Conservation (phyloP, 2,797 vertebrate species). For the Helostoma temminkii region DNA sequence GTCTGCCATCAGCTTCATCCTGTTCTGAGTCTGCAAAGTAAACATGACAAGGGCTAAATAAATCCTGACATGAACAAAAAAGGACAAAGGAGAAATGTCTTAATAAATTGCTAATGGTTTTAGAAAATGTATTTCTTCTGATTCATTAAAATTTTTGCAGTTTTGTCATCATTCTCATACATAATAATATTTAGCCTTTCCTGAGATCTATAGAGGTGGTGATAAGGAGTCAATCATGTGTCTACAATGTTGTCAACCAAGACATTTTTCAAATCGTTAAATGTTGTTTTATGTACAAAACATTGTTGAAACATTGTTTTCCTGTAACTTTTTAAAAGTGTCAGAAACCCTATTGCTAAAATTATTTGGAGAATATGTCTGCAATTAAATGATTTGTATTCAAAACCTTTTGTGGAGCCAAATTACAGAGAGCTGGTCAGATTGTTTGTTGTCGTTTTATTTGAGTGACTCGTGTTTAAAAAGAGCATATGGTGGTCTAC, state of each 20-base stretch:
- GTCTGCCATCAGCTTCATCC: constrained; percentile 99
- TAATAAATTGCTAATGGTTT: too few relatives aligned
- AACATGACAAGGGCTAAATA: neutral
- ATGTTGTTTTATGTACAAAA: too few relatives aligned
- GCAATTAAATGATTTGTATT: neutral
- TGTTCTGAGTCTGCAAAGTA: constrained; percentile 92
- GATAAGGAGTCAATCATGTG: too few relatives aligned
- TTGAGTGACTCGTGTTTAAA: neutral
- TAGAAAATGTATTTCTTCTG: too few relatives aligned
- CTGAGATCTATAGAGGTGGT: too few relatives aligned
- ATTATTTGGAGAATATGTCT: too few relatives aligned
- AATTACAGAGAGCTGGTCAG: neutral
- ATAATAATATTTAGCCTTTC: neutral
- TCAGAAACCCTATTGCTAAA: too few relatives aligned
- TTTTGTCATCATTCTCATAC: neutral
- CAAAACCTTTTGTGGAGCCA: neutral
- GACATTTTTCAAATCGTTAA: too few relatives aligned
- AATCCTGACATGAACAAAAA: neutral
- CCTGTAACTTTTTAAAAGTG: too few relatives aligned
- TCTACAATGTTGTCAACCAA: too few relatives aligned
- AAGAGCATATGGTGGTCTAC: neutral
- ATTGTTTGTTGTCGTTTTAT: neutral
- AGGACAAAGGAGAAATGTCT: too few relatives aligned
- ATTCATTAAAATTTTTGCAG: neutral
- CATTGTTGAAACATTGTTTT: too few relatives aligned